Conservation (phyloP, 2,797 vertebrate species). For the Octomys mimax region DNA sequence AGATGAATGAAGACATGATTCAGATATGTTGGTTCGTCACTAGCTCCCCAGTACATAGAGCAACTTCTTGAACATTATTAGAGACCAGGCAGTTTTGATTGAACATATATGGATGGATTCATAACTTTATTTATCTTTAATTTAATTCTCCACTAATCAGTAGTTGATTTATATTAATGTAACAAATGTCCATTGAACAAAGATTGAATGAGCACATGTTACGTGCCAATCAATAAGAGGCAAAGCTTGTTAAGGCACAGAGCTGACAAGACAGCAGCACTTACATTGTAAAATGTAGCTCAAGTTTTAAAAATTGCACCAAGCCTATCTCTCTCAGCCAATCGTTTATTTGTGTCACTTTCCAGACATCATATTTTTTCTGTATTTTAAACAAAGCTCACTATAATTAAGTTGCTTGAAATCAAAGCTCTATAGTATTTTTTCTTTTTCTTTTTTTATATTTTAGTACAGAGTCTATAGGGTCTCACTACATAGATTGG, state of each 20-base stretch:
- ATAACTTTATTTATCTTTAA: not conserved
- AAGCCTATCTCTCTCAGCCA: not conserved
- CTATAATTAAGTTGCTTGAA: conserved; percentile 29
- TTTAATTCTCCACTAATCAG: not conserved
- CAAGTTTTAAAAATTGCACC: not conserved
- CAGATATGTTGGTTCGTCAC: not conserved
- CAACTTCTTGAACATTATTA: not conserved
- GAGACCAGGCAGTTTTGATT: not conserved
- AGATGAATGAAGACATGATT: not conserved
- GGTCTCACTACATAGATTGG: too few species aligned
- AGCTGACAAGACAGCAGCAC: not conserved
- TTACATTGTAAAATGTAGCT: not conserved
- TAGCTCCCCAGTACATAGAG: not conserved
- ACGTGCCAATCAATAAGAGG: not conserved
- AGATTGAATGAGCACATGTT: not conserved
- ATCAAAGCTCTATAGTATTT: not conserved
- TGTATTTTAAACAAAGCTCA: conserved; percentile 45
- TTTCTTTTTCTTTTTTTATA: not conserved
- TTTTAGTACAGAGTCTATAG: too few species aligned
- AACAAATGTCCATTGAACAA: not conserved
- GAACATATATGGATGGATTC: conserved; percentile 10
- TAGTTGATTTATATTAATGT: not conserved
- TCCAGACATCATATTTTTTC: not conserved
- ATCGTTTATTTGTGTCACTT: not conserved
- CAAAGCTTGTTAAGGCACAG: not conserved